phyloP scores from a whole-genome alignment of 1,140 invertebrate species.

The Episyrphus balteatus region DNA sequence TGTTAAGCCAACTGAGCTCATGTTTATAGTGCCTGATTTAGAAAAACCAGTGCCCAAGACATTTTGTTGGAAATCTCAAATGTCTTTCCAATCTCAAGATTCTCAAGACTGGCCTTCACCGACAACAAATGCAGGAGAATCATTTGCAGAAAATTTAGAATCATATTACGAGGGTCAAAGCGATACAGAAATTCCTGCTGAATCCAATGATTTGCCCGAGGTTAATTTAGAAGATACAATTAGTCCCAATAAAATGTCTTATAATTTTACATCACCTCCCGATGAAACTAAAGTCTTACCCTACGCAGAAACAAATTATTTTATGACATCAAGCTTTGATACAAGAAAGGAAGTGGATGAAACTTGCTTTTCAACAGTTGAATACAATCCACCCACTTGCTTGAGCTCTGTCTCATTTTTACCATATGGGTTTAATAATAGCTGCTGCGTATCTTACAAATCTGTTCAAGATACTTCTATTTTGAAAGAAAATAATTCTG shows the following conservation, averaged over 20 bases:
- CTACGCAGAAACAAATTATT: constrained; percentile 32
- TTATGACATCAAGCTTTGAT: constrained; percentile 31
- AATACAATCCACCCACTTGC: constrained; percentile 34
- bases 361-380: constrained; percentile 13
- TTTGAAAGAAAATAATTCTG: constrained; percentile 21
- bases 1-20: constrained; percentile 24
- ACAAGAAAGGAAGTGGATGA: constrained; percentile 27
- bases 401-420: constrained; percentile 43
- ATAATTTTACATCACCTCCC: constrained; percentile 7
- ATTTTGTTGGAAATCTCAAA: constrained; percentile 32
- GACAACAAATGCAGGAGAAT: constrained; percentile 55
- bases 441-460: constrained; percentile 25
- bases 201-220: constrained; percentile 44
- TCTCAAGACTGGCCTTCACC: constrained; percentile 70
- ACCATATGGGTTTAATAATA: constrained; percentile 29
- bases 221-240: constrained; percentile 45
- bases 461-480: constrained; percentile 7
- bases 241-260: constrained; percentile 26
- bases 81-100: constrained; percentile 37
- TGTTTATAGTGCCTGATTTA: constrained; percentile 29
- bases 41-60: constrained; percentile 34
- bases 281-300: constrained; percentile 28
- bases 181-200: constrained; percentile 54
- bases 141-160: constrained; percentile 67
- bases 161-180: constrained; percentile 66